Percentiles rank a stretch among this genome's conserved stretches.
phyloP scores from a whole-genome alignment of 2,888 invertebrate genomes.

The Clistopyga incitator region DNA sequence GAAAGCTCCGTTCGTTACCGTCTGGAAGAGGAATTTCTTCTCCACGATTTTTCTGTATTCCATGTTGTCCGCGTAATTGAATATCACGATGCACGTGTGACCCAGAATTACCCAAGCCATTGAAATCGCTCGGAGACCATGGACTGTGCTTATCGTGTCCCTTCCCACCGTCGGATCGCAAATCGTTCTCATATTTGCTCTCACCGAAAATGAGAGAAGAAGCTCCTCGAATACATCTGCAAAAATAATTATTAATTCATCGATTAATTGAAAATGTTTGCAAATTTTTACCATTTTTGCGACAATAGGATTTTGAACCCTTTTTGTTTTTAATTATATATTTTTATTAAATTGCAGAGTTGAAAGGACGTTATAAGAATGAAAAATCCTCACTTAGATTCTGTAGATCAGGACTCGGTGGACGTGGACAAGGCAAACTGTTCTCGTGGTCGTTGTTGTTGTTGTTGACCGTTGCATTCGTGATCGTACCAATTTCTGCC shows the following conservation, averaged over 20 bases:
- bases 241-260: conserved; percentile 38
- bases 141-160: conserved; percentile 83
- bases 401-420: conserved; percentile 72
- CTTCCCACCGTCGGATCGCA: conserved; percentile 82
- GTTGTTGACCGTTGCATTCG: conserved; percentile 73
- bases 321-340: too few relatives aligned
- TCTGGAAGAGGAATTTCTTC: conserved; percentile 83
- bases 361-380: neutral
- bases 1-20: conserved; percentile 83
- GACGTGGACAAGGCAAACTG: conserved; percentile 69
- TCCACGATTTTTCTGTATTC: conserved; percentile 83
- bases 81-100: conserved; percentile 88
- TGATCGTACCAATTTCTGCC: conserved; percentile 74
- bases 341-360: neutral
- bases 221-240: conserved; percentile 80
- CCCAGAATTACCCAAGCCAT: conserved; percentile 84
- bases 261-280: neutral
- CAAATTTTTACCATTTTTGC: too few relatives aligned
- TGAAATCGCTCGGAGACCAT: conserved; percentile 83
- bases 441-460: conserved; percentile 78
- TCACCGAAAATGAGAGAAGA: conserved; percentile 83
- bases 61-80: conserved; percentile 93
- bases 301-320: too few relatives aligned
- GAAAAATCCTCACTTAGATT: conserved; percentile 76
- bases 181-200: conserved; percentile 81